Base-by-base conservation (phyloP, 1,140 invertebrate genomes). In the Zaprionus capensis region DNA sequence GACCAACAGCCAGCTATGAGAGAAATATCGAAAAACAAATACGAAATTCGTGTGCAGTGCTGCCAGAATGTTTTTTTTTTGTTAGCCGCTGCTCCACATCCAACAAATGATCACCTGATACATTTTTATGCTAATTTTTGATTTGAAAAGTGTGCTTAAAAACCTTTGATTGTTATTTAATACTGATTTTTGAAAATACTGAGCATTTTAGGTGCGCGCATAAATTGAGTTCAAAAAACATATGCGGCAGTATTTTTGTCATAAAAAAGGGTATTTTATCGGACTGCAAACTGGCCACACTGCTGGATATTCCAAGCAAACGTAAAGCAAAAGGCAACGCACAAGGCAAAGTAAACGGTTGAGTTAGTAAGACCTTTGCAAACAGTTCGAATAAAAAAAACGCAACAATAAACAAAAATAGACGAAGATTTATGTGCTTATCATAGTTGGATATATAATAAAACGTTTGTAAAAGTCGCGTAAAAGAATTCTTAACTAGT, bases 381-480 rank as follows among this genome's bases (percentile, higher is more conserved):
- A 68, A 68, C 53, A 55, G 57, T 69, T 61, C 55, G 46, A 51
- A 51, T 22, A 51, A 70, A 57, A 56, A 62, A 46, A 74, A 57
- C 38, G 71, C 49, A 63, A 63, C 31, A 70, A 70, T 57, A 72
- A 72, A 72, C 55, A 67, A 71, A 59, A 74, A 57, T 38, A 62
- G 71, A 62, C 24, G 28, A 28, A 22, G 22, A 53, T 20, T 53
- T 38, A 63, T 46, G 41, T 46, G 41, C n/a, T 46, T 17, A 46
- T 17, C 41, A 51, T 63, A 28, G 59, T 61, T 56, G 6, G 12
- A 36, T 57, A 38, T 58, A 34, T 12, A 12, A n/a, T 14, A 14
- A 34, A 20, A 44, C 24, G 44, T 61, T 61, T 36, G 34, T 53
- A 28, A 20, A 53, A 12, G 46, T 22, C 22, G 20, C 22, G 31